Base-by-base conservation (phyloP, 1,140 invertebrate species). In the Pissodes strobi region DNA sequence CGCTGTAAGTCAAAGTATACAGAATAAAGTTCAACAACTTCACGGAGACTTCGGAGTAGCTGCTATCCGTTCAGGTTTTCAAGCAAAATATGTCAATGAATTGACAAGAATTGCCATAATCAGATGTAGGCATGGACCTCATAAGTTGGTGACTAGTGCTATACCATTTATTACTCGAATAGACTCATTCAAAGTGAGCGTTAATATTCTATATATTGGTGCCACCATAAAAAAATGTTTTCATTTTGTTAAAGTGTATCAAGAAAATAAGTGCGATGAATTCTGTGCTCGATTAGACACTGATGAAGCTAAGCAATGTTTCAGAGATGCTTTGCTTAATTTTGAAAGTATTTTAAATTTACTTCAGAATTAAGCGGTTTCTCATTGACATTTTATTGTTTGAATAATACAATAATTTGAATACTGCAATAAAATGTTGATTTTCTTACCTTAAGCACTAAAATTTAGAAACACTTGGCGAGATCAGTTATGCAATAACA, bases 191-290 rank as follows among this genome's bases (percentile, higher is more conserved):
- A 74, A 79, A n/a, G 85, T 88, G 1, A 79, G 74, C 45, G 71
- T 90, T 25, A 84, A 82, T 51, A 90, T 85, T 37, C 74, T 91
- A 13, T 90, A 91, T 72, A 80, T 85, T 1, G 89, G 90, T 41
- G 90, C 89, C n/a, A 90, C 90, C 9, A 79, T 92, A 18, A 89
- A 86, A 75, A 87, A 91, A 53, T 90, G 89, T 78, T 90, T 89
- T 73, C 82, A 85, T 67, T 90, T 88, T 74, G 84, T 91, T 45
- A 78, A 87, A 73, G 85, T 82, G 60, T 82, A 88, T 74, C 88
- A 90, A 71, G 82, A 81, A 61, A 76, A 79, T 65, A 84, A 83
- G 69, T 79, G 85, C 62, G 81, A 85, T 65, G 73, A 75, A 27
- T 78, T 79, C 65, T 87, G 83, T 82, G 69, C 72, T 2, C 80